Conservation (phyloP, 2,888 invertebrate species). For the Ametastegia equiseti region DNA sequence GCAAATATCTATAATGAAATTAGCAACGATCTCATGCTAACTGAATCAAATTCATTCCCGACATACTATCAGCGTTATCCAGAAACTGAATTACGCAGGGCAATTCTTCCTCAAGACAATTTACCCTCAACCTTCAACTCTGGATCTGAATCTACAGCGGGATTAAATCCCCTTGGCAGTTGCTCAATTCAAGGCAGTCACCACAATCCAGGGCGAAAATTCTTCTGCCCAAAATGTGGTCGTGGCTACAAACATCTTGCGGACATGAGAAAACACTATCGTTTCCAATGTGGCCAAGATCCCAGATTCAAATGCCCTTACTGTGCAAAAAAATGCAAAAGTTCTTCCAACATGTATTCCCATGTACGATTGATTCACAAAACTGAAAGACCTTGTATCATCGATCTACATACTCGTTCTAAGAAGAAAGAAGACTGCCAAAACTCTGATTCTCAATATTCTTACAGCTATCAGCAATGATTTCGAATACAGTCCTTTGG, state of each 20-base stretch:
- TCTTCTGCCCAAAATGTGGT: slow-evolving; percentile 62
- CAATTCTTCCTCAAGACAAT: not conserved
- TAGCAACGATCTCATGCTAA: not conserved
- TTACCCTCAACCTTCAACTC: not conserved
- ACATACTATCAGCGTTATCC: not conserved
- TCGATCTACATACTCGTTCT: slow-evolving; percentile 59
- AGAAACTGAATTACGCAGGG: not conserved
- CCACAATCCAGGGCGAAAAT: slow-evolving; percentile 55
- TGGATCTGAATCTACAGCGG: not conserved
- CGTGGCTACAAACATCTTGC: slow-evolving; percentile 60
- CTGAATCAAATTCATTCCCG: not conserved
- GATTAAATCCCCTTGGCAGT: not conserved
- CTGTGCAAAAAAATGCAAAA: slow-evolving; percentile 70
- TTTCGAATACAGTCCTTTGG: not conserved
- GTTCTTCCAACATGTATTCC: slow-evolving; percentile 70
- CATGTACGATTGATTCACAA: slow-evolving; percentile 68
- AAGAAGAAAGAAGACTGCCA: not conserved
- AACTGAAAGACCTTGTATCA: slow-evolving; percentile 64
- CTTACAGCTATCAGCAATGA: not conserved
- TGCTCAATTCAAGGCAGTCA: not conserved
- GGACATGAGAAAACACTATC: slow-evolving; percentile 72
- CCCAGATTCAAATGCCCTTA: slow-evolving; percentile 74
- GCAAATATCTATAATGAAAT: not conserved
- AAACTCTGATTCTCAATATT: not conserved
- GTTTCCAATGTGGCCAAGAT: slow-evolving; percentile 74